Percentiles rank a stretch among this genome's conserved stretches.
phyloP scores from a whole-genome alignment of 2,797 vertebrate genomes.

The Sebastes aleutianus region DNA sequence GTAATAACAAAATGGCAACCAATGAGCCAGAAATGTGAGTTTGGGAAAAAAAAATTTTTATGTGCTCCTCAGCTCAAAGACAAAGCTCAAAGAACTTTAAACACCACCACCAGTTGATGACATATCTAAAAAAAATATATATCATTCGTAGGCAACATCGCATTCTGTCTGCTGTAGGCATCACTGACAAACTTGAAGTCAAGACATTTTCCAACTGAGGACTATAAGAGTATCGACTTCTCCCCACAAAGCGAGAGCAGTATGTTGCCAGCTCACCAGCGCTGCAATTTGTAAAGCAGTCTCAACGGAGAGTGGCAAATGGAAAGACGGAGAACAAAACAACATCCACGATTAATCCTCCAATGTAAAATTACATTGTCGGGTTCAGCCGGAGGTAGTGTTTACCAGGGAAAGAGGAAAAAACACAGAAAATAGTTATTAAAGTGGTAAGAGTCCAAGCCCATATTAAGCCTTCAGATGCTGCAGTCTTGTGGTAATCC shows the following conservation, averaged over 20 bases:
- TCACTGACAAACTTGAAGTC: slow-evolving; percentile 4
- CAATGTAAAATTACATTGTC: slow-evolving; percentile 52
- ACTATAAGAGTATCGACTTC: slow-evolving; percentile 15
- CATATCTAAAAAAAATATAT: neutral
- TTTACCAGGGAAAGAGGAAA: slow-evolving; percentile 7
- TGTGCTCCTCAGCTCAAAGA: neutral
- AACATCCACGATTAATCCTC: slow-evolving; percentile 64
- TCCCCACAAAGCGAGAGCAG: slow-evolving; percentile 19
- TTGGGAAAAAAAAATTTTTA: too few species aligned
- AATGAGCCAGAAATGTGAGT: neutral
- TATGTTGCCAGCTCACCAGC: slow-evolving; percentile 38
- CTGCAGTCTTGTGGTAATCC: neutral
- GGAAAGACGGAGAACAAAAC: slow-evolving; percentile 59
- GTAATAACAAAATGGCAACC: neutral
- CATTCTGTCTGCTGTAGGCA: neutral
- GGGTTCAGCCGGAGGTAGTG: slow-evolving; percentile 20
- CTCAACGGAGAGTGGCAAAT: slow-evolving; percentile 45
- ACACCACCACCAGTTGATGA: neutral
- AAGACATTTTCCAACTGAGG: slow-evolving; percentile 8
- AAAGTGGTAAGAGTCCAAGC: neutral
- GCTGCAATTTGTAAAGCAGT: slow-evolving; percentile 56
- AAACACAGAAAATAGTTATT: slow-evolving; percentile 1
- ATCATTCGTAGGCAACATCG: neutral
- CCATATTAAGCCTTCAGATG: neutral
- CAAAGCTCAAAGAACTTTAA: neutral